Base-by-base conservation (phyloP, 1,140 invertebrate genomes). In the Caenorhabditis briggsae region DNA sequence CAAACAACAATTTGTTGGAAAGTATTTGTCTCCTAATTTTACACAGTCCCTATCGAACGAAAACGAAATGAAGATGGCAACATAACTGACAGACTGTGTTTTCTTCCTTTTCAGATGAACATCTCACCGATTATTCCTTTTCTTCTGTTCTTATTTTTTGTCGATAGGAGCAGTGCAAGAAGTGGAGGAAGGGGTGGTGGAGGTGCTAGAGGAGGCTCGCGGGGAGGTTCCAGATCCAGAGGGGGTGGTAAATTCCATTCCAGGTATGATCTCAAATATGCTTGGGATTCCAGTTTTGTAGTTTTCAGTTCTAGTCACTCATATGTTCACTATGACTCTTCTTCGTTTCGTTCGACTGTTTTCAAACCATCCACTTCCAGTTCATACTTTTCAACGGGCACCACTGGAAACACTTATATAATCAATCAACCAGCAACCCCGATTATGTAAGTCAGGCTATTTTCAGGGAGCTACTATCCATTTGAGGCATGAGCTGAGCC, bases 401-500 rank as follows among this genome's bases (percentile, higher is more conserved):
- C 23, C 18, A 23, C 20, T 20, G 59, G 59, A 33, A 61, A 23
- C n/a, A 61, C 59, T 11, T 61, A 61, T 61, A 25, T 61, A 25
- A 61, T 61, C 23, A 61, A 23, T 33, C 59, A 61, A 61, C 59
- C 59, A 25, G 59, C 59, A 23, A 61, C 59, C 3, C 59, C 59
- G 25, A 61, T 61, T 12, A 61, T 61, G 59, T 61, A 25, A 61
- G n/a, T 25, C 6, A 2, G 18, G n/a, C 56, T n/a, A 18, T 58
- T 58, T n/a, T 14, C 6, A 58, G 16, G 16, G 56, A n/a, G 18
- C 16, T n/a, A 18, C 56, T 0, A 18, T 18, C 16, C 1, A 33
- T 33, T n/a, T 33, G 33, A 3, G 33, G 33, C 33, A 33, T 33
- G 33, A 33, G 33, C 33, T 33, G 33, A 33, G 33, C 1, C 33